Percentiles rank a stretch among this genome's conserved stretches.
phyloP scores from a whole-genome alignment of 2,888 invertebrate genomes.

The Lamellibrachia satsuma region DNA sequence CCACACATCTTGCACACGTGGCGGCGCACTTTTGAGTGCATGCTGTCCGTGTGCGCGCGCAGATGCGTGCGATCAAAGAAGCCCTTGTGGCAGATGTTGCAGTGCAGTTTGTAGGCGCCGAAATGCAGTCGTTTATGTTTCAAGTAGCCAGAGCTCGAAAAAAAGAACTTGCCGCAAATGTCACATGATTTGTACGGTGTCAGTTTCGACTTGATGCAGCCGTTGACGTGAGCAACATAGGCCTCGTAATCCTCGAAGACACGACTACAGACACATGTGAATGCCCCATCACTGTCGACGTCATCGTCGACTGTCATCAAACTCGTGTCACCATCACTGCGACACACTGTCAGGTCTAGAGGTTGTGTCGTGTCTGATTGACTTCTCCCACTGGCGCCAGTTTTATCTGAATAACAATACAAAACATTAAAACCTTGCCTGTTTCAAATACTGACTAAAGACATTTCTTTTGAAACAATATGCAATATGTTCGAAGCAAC shows the following conservation, averaged over 20 bases:
- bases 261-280: conserved; percentile 35
- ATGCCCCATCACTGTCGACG: not conserved
- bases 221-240: conserved; percentile 31
- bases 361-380: conserved; percentile 34
- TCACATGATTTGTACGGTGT: conserved; percentile 40
- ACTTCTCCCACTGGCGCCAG: conserved; percentile 32
- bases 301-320: not conserved
- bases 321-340: conserved; percentile 27
- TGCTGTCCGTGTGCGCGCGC: conserved; percentile 38
- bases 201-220: conserved; percentile 33
- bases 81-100: conserved; percentile 38
- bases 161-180: conserved; percentile 40
- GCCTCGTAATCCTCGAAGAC: conserved; percentile 32
- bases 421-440: not conserved
- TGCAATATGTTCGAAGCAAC: too few species aligned
- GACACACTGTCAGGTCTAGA: conserved; percentile 38
- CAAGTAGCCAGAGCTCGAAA: conserved; percentile 41
- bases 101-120: conserved; percentile 32
- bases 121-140: conserved; percentile 42
- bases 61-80: conserved; percentile 42
- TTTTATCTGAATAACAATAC: not conserved
- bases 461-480: too few species aligned
- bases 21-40: conserved; percentile 42
- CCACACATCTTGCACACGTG: conserved; percentile 37
- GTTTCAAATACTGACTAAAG: too few species aligned